phyloP scores from a whole-genome alignment of 2,113 vertebrate species.

The Thalassoma bifasciatum region DNA sequence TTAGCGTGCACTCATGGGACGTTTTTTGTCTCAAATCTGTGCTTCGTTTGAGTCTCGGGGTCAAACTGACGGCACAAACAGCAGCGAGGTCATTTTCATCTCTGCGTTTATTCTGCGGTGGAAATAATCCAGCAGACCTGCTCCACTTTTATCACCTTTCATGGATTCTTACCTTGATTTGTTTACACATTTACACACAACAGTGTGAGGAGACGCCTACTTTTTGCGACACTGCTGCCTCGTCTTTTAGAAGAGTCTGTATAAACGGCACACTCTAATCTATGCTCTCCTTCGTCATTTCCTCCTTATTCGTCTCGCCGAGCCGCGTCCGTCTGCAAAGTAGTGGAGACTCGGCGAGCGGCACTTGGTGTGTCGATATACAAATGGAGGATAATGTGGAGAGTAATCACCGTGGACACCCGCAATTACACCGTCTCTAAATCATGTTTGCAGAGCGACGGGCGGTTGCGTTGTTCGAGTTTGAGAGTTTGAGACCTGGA shows the following conservation, averaged over 20 bases:
- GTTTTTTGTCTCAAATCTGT: conserved; percentile 14
- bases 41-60: conserved; percentile 6
- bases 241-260: conserved; percentile 1
- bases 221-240: too few relatives aligned
- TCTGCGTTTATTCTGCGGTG: not conserved
- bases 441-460: too few relatives aligned
- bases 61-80: conserved; percentile 14
- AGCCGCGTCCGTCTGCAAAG: too few relatives aligned
- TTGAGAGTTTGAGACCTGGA: too few relatives aligned
- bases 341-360: conserved; percentile 11
- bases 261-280: too few relatives aligned
- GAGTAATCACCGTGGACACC: conserved; percentile 3
- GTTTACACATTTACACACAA: conserved; percentile 4
- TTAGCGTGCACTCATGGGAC: not conserved
- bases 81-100: not conserved
- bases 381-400: too few relatives aligned
- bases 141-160: conserved; percentile 2
- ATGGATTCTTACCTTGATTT: conserved; percentile 20
- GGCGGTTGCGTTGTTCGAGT: too few relatives aligned
- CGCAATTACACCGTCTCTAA: conserved; percentile 30
- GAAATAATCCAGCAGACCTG: conserved; percentile 12
- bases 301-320: too few relatives aligned
- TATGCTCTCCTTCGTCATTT: too few relatives aligned
- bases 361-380: too few relatives aligned
- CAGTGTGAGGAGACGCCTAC: too few relatives aligned